Evolutionary conservation across 2,797 vertebrate genomes (phyloP), one percentile per base, ranked within the genome.

Genomic region (Tangara arthus): DNA sequence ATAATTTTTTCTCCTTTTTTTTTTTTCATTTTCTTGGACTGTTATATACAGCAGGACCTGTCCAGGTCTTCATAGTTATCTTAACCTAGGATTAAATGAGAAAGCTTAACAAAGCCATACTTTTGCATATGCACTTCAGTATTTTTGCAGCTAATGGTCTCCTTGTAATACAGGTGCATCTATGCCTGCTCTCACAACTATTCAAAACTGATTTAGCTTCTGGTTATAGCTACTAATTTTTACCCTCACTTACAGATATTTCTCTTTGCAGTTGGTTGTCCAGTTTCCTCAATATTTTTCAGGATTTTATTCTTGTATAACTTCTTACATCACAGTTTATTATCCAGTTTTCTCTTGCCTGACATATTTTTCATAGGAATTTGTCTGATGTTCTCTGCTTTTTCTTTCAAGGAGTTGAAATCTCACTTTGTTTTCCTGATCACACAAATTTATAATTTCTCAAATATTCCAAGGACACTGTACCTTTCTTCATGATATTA

Each of bases 41-140:
- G 8, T 46, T 82, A 34, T 14, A 66, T 34, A 32, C 11, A 61
- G 24, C 30, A 59, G 27, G 24, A 46, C 6, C 3, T 34, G 8
- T 42, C 28, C 37, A n/a, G 8, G 37, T 76, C 27, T 80, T 64
- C 46, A 37, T 11, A 37, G 15, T 55, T 82, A 18, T 30, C n/a
- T 69, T 87, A 76, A 9, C 2, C 6, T 26, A 68, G 32, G 19
- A 35, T 8, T 42, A 59, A 81, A 78, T 8, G 2, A 73, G 4
- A 6, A 81, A 3, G 12, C 2, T 35, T 63, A 34, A 41, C 1
- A 37, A 63, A 32, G 12, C 11, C 1, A 0, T 23, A 13, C 4
- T n/a, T 59, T 52, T 47, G 6, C 8, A 14, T 26, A 18, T 4
- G 27, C 2, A 34, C 3, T 32, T 44, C 4, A 60, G 4, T 37